These are phyloP conservation scores for Lysandra coridon DNA, from an alignment of 2,888 invertebrate genomes.

Conservation along the genomic window DNA sequence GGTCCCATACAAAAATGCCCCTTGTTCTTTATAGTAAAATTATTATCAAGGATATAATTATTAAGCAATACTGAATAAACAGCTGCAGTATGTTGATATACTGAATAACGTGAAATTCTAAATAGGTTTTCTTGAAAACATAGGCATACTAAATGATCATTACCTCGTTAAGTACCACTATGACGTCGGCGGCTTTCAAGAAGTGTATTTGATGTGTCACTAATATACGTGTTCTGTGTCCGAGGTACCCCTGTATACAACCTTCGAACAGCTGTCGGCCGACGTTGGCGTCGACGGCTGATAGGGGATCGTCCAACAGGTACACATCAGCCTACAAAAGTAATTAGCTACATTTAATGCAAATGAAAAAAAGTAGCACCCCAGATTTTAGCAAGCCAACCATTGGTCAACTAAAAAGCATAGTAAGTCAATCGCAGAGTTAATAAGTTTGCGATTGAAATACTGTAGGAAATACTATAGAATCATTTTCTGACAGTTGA, in stretches of 20 bases:
- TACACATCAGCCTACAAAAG: conserved; percentile 85
- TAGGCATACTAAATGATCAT: conserved; percentile 25
- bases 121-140: not conserved
- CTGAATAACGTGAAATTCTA: too few species aligned
- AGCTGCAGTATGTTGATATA: too few species aligned
- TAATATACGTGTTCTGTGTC: conserved; percentile 85
- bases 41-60: too few species aligned
- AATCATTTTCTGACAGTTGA: too few species aligned
- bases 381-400: too few species aligned
- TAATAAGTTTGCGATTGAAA: too few species aligned
- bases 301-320: conserved; percentile 89
- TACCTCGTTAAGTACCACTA: conserved; percentile 79
- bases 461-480: too few species aligned
- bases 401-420: too few species aligned
- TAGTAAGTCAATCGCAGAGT: too few species aligned
- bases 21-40: too few species aligned
- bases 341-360: not conserved
- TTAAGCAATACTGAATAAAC: too few species aligned
- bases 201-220: conserved; percentile 92
- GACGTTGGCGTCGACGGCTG: conserved; percentile 90
- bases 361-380: not conserved
- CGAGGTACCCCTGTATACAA: conserved; percentile 84
- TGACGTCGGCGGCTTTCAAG: conserved; percentile 69
- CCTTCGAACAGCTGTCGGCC: conserved; percentile 87
- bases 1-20: too few species aligned